A percentile compares a stretch with the other conserved stretches of the same genome.
These are phyloP conservation scores for Acanthurus lineatus DNA, from an alignment of 2,797 vertebrate species.

Conservation along the genomic window DNA sequence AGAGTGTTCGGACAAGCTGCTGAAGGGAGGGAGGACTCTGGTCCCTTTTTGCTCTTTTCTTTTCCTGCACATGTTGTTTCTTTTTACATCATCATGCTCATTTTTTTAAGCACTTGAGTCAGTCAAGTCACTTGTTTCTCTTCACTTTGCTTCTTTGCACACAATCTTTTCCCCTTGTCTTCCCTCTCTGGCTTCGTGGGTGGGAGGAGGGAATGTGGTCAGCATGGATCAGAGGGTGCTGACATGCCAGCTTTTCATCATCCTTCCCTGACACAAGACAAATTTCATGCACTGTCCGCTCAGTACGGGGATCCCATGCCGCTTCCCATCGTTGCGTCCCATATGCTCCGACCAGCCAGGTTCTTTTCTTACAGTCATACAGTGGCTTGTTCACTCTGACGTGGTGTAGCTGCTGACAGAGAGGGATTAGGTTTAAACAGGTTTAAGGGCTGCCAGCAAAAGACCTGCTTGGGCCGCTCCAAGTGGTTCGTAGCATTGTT, in stretches of 20 bases:
- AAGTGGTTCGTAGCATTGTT: conserved; percentile 68
- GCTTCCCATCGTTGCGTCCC: conserved; percentile 54
- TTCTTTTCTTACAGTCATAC: conserved; percentile 45
- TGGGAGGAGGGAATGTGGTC: conserved; percentile 56
- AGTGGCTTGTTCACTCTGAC: conserved; percentile 39
- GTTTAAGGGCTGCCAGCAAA: conserved; percentile 66
- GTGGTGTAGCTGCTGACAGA: conserved; percentile 51
- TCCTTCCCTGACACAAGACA: conserved; percentile 61
- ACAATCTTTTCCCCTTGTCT: conserved; percentile 14
- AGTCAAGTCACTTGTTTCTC: conserved; percentile 34
- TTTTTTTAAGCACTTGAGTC: conserved; percentile 20
- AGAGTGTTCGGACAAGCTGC: conserved; percentile 64
- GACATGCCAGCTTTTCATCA: conserved; percentile 74
- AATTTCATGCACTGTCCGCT: conserved; percentile 73
- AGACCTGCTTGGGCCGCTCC: conserved; percentile 63
- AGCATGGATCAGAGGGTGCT: conserved; percentile 62
- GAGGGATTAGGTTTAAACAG: conserved; percentile 68
- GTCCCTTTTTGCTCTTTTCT: conserved; percentile 17
- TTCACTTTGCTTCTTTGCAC: background rate
- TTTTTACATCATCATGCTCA: conserved; percentile 50
- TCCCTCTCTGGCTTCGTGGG: conserved; percentile 50
- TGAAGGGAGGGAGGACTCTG: conserved; percentile 55
- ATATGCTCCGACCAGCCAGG: conserved; percentile 53
- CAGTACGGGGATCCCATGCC: conserved; percentile 46
- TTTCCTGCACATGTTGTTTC: conserved; percentile 24